These are phyloP conservation scores for Telenomus remus DNA, from an alignment of 1,140 invertebrate species.

Conservation along the genomic window DNA sequence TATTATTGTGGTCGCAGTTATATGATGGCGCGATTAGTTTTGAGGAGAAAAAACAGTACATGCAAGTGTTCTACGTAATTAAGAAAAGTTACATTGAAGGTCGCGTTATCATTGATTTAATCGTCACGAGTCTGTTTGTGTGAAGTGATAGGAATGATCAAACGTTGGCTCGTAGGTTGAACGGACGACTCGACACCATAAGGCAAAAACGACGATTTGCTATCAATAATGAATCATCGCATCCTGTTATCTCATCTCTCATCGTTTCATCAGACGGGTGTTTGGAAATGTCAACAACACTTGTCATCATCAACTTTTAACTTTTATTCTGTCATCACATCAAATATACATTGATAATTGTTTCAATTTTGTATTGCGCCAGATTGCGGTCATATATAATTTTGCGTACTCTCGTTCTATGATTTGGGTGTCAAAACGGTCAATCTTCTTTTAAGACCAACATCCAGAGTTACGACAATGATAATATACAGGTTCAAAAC, in stretches of 20 bases:
- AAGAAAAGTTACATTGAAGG: conserved; percentile 40
- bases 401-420: no score
- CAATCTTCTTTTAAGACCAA: no score
- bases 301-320: conserved; percentile 31
- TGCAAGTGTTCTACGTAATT: conserved; percentile 52
- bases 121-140: conserved; percentile 47
- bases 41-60: conserved; percentile 45
- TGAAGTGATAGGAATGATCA: background rate
- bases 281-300: conserved; percentile 19
- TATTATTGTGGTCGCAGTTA: conserved; percentile 54
- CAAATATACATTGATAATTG: no score
- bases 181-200: no score
- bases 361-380: no score
- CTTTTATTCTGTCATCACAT: conserved; percentile 6
- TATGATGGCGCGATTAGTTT: conserved; percentile 53
- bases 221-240: no score
- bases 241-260: no score
- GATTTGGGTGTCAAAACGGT: no score
- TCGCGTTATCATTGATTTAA: conserved; percentile 34
- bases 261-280: no score
- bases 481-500: background rate
- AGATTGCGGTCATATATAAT: no score
- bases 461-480: background rate
- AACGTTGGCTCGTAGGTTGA: background rate
- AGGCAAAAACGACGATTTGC: no score